Percentiles rank a stretch among this genome's conserved stretches.
Evolutionary conservation across 2,113 vertebrate genomes (phyloP).

Genomic region (Peromyscus polionotus): DNA sequence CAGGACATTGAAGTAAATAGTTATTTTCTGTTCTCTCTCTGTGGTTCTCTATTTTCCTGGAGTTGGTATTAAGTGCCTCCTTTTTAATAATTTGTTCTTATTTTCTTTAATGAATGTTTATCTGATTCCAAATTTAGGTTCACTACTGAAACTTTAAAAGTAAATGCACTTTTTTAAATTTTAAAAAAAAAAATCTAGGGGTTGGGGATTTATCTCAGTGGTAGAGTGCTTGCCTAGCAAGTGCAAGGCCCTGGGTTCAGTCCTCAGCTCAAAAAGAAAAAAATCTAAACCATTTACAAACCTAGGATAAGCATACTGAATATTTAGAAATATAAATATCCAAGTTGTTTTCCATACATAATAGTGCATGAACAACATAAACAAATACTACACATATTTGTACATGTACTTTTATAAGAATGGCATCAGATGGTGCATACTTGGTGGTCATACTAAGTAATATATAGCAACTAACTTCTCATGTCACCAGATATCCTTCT

Average conservation of each 20-base stretch:
- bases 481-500: not conserved
- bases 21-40: not conserved
- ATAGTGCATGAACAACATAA: not conserved
- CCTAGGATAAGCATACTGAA: not conserved
- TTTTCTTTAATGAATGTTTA: conserved; percentile 26
- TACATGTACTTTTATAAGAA: not conserved
- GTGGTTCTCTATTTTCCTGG: not conserved
- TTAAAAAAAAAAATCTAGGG: no score
- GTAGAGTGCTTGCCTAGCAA: no score
- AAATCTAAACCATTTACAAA: not conserved
- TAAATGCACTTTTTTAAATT: not conserved
- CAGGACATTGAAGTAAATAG: not conserved
- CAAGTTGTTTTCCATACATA: not conserved
- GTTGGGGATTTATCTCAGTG: no score
- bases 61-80: not conserved
- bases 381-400: not conserved
- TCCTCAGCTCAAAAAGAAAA: not conserved
- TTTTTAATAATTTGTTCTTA: not conserved
- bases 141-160: not conserved
- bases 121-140: not conserved
- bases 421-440: not conserved
- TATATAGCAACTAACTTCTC: not conserved
- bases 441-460: conserved; percentile 25
- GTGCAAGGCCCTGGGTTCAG: no score
- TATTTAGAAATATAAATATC: conserved; percentile 33